phyloP scores from a whole-genome alignment of 2,113 vertebrate genomes.

The Buteo buteo region DNA sequence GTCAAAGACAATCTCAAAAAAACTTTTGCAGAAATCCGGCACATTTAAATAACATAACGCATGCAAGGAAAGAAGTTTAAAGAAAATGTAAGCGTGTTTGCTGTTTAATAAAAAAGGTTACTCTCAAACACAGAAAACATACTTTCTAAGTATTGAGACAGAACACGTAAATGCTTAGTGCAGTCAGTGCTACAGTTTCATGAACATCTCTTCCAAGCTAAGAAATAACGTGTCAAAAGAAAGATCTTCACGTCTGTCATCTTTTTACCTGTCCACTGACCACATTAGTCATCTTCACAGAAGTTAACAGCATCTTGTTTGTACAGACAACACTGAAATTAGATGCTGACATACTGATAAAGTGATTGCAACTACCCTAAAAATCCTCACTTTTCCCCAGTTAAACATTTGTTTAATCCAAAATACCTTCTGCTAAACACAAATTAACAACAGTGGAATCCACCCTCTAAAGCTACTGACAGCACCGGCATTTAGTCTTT shows the following conservation, averaged over 20 bases:
- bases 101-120: not conserved
- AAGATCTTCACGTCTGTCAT: not conserved
- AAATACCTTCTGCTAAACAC: not conserved
- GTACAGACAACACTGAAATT: not conserved
- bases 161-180: not conserved
- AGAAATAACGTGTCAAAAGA: not conserved
- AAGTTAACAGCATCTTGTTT: not conserved
- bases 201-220: not conserved
- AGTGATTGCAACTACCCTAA: not conserved
- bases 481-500: not conserved
- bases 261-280: not conserved
- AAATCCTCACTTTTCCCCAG: not conserved
- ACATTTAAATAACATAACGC: not conserved
- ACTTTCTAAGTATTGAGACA: not conserved
- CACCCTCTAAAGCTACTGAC: not conserved
- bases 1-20: not conserved
- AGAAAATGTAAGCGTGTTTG: not conserved
- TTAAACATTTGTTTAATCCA: not conserved
- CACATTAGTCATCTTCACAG: not conserved
- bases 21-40: fast-evolving
- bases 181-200: not conserved
- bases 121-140: not conserved
- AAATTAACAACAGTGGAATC: not conserved
- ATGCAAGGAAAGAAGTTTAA: not conserved
- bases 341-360: not conserved